Evolutionary conservation across 2,797 vertebrate species (phyloP), one percentile per base, ranked within the genome.

Genomic region (Rhodeus uyekii): DNA sequence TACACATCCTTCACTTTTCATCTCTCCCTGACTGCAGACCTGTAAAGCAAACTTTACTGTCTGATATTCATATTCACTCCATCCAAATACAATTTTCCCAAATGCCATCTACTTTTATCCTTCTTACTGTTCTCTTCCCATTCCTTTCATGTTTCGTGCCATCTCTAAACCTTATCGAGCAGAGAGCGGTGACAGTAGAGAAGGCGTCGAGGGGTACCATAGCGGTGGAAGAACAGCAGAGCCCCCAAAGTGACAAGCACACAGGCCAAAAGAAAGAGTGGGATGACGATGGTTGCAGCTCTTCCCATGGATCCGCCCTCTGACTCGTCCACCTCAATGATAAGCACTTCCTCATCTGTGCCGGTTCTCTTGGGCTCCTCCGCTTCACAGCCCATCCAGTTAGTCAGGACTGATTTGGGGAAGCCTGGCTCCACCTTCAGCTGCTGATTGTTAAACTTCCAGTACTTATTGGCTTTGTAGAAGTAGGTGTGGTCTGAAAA

Each of bases 401-500:
- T 95, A 5, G 90, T 92, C 61, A 97, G 93, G 58, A 95, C 96
- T 0, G 96, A 97, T 86, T 97, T 97, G 75, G 96, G 97, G 90
- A 95, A 97, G 69, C 97, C 96, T 0, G 96, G 93, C 90, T 97
- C 96, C 80, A 97, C 96, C 89, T 95, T 97, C 92, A 97, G 92
- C 90, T 97, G 94, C 91, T 97, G 95, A 90, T 97, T 97, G 92
- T 97, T 97, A 90, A 97, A 97, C 88, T 97, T 96, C 96, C 97
- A 97, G 90, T 97, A 97, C 84, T 95, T 96, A 88, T 96, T 96
- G 80, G 95, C 96, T 92, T 97, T 98, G 93, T 97, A 97, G 92
- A 98, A 98, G 84, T 97, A 97, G 0, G 96, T 97, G 94, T 96
- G 96, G 39, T 93, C 97, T 98, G 90, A 46, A 80, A 61, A 65